Conservation (phyloP, 2,113 vertebrate genomes). For the Antigone vipio region DNA sequence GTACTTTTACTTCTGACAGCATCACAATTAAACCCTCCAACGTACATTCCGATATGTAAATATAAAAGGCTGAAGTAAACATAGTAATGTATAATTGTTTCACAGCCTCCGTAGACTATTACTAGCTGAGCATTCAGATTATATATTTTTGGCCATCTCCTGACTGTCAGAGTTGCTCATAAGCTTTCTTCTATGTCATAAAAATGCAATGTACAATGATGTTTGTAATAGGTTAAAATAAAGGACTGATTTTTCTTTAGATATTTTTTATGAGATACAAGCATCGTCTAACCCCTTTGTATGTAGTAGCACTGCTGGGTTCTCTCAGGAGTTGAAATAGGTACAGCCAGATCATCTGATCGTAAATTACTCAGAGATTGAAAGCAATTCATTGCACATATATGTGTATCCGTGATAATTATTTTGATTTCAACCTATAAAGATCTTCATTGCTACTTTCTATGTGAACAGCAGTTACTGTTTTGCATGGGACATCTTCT, state of each 20-base stretch:
- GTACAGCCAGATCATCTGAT: background rate
- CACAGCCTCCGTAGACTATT: background rate
- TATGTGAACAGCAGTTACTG: background rate
- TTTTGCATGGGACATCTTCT: background rate
- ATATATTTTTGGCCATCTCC: background rate
- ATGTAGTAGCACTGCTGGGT: background rate
- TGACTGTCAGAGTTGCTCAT: background rate
- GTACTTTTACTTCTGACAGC: background rate
- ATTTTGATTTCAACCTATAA: background rate
- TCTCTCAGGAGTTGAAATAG: background rate
- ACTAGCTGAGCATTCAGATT: background rate
- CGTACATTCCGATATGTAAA: background rate
- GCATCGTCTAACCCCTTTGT: background rate
- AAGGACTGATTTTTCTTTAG: background rate
- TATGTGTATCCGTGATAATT: background rate
- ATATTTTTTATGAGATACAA: background rate
- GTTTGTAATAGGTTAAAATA: background rate
- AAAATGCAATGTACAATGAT: background rate
- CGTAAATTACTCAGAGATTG: background rate
- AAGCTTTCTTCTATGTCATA: background rate
- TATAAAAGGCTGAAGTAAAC: conserved; percentile 1
- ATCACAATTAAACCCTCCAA: conserved; percentile 37
- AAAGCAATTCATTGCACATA: background rate
- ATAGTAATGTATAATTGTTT: background rate
- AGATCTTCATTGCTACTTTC: background rate